Evolutionary conservation across 37 sponge, comb jelly and placozoan species (phyloP).

Genomic region (Diacarnus erythraeanus): DNA sequence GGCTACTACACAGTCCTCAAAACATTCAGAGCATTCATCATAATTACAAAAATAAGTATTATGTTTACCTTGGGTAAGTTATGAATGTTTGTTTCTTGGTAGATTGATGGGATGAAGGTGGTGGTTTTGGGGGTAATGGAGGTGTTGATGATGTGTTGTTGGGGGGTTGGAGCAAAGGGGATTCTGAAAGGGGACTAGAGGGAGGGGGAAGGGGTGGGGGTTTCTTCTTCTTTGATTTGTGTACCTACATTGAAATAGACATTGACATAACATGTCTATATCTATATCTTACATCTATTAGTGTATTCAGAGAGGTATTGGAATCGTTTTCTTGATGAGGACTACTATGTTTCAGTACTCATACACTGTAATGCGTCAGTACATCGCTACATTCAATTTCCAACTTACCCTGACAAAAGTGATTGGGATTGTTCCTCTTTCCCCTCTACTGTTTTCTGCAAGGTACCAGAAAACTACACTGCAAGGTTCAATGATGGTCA

Average conservation of each 20-base stretch:
- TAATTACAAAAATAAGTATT: not conserved
- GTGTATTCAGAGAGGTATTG: no score
- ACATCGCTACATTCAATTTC: not conserved
- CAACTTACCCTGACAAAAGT: conserved; percentile 41
- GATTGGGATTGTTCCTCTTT: conserved; percentile 63
- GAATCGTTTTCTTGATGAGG: no score
- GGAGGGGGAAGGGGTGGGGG: conserved; percentile 1
- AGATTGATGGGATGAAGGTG: no score
- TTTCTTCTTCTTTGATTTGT: not conserved
- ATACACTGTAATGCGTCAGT: not conserved
- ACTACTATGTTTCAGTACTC: not conserved
- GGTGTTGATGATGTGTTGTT: not conserved
- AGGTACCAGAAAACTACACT: conserved; percentile 64
- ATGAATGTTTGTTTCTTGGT: not conserved
- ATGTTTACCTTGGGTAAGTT: not conserved
- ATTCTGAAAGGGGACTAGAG: not conserved
- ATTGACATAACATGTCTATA: no score
- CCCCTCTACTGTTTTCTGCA: conserved; percentile 38
- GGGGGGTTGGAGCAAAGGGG: not conserved
- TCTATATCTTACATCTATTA: no score
- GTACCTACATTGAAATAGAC: no score
- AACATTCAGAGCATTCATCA: not conserved
- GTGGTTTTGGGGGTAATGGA: conserved; percentile 1
- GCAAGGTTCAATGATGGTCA: conserved; percentile 60
- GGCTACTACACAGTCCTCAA: not conserved